Percentiles rank a stretch among this genome's conserved stretches.
Evolutionary conservation across 2,113 vertebrate genomes (phyloP).

Genomic region (Podarcis cretensis): DNA sequence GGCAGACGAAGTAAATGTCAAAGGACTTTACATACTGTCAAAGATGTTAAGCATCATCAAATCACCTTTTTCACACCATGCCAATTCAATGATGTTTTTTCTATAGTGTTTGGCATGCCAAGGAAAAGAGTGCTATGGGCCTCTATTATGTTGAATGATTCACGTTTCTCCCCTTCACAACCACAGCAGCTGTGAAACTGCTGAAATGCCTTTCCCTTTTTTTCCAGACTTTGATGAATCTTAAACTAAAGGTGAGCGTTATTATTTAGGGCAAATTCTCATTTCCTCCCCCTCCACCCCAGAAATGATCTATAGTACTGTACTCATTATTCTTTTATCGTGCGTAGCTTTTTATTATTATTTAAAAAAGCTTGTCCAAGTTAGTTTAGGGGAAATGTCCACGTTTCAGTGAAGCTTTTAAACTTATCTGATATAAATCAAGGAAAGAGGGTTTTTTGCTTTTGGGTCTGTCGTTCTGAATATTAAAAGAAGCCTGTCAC

Average conservation of each 20-base stretch:
- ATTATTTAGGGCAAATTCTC: background rate
- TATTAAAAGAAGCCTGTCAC: background rate
- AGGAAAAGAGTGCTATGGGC: background rate
- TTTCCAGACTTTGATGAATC: background rate
- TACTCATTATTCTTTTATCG: background rate
- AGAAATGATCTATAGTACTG: background rate
- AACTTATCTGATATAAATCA: background rate
- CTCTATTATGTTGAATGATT: background rate
- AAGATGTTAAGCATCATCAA: background rate
- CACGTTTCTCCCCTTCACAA: background rate
- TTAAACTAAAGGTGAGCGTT: background rate
- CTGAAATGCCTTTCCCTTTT: background rate
- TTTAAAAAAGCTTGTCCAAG: background rate
- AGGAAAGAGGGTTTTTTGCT: too few species aligned
- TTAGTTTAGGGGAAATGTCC: background rate
- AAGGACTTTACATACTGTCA: background rate
- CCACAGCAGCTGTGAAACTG: background rate
- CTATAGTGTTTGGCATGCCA: background rate
- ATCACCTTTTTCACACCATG: background rate
- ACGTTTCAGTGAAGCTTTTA: background rate
- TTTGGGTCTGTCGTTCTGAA: background rate
- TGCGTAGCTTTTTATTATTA: background rate
- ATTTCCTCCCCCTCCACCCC: background rate
- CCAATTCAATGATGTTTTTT: background rate
- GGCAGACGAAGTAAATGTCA: slow-evolving; percentile 16